These are phyloP conservation scores for Sanderia malayensis DNA, from an alignment of 30 jellyfish, hydroid and myxozoan genomes.

Conservation along the genomic window DNA sequence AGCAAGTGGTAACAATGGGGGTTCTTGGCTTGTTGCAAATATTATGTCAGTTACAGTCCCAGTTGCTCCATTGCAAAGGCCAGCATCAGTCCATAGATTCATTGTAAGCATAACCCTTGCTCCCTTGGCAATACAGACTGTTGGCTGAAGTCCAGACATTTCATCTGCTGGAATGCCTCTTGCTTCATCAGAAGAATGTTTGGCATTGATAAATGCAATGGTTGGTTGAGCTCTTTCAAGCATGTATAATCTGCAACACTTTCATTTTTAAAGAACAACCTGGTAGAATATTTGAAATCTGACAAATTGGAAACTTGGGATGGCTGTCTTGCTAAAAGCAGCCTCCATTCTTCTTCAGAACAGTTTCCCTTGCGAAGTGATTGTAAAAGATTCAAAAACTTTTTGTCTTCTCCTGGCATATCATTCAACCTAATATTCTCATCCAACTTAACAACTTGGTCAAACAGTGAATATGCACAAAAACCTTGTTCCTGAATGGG, in stretches of 20 bases:
- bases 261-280: constrained; percentile 17
- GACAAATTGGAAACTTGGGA: too few species aligned
- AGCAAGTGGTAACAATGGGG: constrained; percentile 39
- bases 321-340: too few species aligned
- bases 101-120: too few species aligned
- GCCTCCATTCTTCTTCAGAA: too few species aligned
- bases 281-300: not conserved
- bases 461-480: constrained; percentile 9
- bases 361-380: too few species aligned
- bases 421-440: too few species aligned
- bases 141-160: constrained; percentile 57
- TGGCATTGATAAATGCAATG: constrained; percentile 48
- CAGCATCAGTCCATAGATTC: constrained; percentile 70
- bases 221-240: constrained; percentile 5
- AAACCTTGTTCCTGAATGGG: constrained; percentile 14
- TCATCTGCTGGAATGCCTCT: constrained; percentile 39
- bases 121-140: not conserved
- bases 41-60: constrained; percentile 30
- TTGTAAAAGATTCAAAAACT: too few species aligned
- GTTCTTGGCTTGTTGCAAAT: constrained; percentile 1
- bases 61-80: constrained; percentile 71
- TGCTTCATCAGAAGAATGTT: constrained; percentile 30
- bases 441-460: constrained; percentile 5
- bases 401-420: too few species aligned
- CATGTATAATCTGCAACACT: too few species aligned